Conservation (phyloP, 2,797 vertebrate species). For the Eremophila alpestris region DNA sequence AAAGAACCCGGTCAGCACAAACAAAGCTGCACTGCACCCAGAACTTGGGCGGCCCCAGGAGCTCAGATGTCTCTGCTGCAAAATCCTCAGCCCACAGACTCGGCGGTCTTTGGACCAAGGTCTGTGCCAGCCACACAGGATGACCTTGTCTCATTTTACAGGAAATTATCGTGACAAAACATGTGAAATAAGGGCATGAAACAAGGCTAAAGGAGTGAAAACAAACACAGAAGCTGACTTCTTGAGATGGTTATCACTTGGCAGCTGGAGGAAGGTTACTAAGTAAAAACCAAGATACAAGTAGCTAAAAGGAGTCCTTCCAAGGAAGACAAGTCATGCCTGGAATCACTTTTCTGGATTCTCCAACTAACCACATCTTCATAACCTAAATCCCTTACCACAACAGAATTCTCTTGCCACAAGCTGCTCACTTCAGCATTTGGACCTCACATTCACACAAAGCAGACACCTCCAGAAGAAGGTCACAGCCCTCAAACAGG, state of each 20-base stretch:
- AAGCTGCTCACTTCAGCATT: background rate
- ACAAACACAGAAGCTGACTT: background rate
- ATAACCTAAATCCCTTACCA: background rate
- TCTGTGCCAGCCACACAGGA: background rate
- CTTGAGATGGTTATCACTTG: background rate
- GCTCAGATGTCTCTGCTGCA: background rate
- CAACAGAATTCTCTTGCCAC: background rate
- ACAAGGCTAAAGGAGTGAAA: background rate
- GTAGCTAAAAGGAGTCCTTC: background rate
- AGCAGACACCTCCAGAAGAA: background rate
- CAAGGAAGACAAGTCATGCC: background rate
- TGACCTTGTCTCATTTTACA: background rate
- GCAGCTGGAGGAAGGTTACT: background rate
- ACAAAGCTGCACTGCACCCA: background rate
- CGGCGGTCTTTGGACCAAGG: accelerated
- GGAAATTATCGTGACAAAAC: background rate
- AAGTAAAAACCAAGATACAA: background rate
- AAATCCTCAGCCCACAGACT: background rate
- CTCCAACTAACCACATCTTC: background rate
- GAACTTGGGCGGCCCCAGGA: background rate
- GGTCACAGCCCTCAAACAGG: background rate
- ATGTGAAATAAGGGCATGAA: background rate
- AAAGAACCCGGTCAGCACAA: background rate
- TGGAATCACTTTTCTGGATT: background rate
- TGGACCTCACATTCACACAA: background rate